Evolutionary conservation across 2,113 vertebrate genomes (phyloP).

Genomic region (Indri indri): DNA sequence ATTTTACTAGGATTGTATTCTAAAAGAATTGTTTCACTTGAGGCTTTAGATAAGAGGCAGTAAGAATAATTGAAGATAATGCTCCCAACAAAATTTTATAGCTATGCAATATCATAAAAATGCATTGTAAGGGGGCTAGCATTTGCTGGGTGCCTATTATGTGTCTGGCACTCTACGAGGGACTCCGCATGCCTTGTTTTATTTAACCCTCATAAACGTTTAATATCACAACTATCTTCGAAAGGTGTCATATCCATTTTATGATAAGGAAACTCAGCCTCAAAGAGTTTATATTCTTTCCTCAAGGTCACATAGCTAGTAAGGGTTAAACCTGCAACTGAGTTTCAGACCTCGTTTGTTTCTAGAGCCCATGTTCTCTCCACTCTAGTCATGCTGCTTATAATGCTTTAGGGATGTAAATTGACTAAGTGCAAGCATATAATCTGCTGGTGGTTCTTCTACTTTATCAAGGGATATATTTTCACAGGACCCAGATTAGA

Average conservation of each 20-base stretch:
- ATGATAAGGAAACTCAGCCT: background rate
- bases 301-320: background rate
- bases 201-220: constrained; percentile 43
- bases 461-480: background rate
- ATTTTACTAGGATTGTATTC: constrained; percentile 34
- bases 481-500: background rate
- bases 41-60: constrained; percentile 12
- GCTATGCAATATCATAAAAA: background rate
- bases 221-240: background rate
- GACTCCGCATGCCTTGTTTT: constrained; percentile 17
- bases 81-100: constrained; percentile 41
- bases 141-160: background rate
- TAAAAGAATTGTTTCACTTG: constrained; percentile 1
- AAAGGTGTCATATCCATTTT: background rate
- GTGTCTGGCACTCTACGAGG: background rate
- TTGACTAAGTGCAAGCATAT: background rate
- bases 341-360: background rate
- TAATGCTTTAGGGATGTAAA: background rate
- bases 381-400: background rate
- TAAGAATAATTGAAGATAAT: constrained; percentile 30
- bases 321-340: background rate
- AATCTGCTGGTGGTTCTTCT: background rate
- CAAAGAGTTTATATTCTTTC: background rate
- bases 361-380: background rate
- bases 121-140: background rate